phyloP scores from a whole-genome alignment of 2,888 invertebrate genomes.

The Thymelicus acteon region DNA sequence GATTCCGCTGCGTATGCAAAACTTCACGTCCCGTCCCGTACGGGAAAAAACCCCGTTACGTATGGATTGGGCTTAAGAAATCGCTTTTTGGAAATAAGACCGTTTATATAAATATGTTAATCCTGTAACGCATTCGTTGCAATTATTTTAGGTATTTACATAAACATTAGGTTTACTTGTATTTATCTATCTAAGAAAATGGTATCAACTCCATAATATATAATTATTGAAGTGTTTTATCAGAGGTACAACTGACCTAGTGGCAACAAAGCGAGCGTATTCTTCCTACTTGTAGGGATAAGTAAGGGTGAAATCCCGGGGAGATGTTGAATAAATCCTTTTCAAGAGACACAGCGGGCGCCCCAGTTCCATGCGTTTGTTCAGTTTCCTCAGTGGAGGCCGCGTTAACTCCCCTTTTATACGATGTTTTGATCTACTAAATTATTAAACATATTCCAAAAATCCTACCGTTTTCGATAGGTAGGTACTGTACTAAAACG shows the following conservation, averaged over 20 bases:
- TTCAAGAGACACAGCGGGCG: constrained; percentile 25
- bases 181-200: too few species aligned
- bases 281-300: constrained; percentile 6
- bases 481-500: too few species aligned
- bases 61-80: too few species aligned
- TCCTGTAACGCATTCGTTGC: too few species aligned
- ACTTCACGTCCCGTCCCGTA: too few species aligned
- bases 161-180: too few species aligned
- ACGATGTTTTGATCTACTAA: neutral
- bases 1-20: too few species aligned
- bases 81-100: too few species aligned
- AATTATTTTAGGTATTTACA: too few species aligned
- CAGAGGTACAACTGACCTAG: neutral
- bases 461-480: too few species aligned
- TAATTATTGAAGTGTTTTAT: neutral
- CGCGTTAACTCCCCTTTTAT: neutral
- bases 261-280: neutral
- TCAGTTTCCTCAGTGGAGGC: neutral
- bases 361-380: constrained; percentile 13
- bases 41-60: too few species aligned
- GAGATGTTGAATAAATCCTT: constrained; percentile 27
- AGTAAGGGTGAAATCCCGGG: constrained; percentile 8
- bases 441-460: neutral
- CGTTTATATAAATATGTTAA: too few species aligned
- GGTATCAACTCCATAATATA: neutral